Evolutionary conservation across 2,797 vertebrate genomes (phyloP).

Genomic region (Cynodonichthys magdalenae): DNA sequence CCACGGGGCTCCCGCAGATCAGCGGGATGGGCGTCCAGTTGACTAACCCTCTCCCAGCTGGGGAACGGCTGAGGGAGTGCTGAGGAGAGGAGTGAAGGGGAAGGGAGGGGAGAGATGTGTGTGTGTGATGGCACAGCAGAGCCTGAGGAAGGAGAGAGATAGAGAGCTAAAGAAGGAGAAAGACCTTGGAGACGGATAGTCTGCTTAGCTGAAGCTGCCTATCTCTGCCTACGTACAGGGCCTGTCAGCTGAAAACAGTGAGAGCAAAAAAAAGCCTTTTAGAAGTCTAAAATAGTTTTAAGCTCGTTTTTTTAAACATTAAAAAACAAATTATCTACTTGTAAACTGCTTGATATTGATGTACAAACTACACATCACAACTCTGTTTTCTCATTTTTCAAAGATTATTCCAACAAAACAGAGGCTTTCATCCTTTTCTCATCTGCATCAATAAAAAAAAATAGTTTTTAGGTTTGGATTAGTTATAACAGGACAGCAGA

Average conservation of each 20-base stretch:
- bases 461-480: conserved; percentile 66
- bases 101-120: conserved; percentile 50
- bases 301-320: background rate
- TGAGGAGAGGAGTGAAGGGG: conserved; percentile 51
- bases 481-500: conserved; percentile 66
- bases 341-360: background rate
- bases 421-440: conserved; percentile 35
- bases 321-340: background rate
- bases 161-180: conserved; percentile 33
- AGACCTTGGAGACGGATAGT: conserved; percentile 64
- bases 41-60: conserved; percentile 83
- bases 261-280: background rate
- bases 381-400: conserved; percentile 16
- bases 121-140: conserved; percentile 64
- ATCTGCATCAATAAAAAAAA: conserved; percentile 58
- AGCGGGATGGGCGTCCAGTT: conserved; percentile 84
- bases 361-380: too few relatives aligned
- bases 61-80: conserved; percentile 72
- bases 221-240: conserved; percentile 43
- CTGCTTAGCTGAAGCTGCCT: conserved; percentile 66
- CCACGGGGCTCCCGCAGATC: conserved; percentile 82
- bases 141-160: conserved; percentile 54
- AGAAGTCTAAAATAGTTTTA: conserved; percentile 5
- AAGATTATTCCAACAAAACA: conserved; percentile 2
- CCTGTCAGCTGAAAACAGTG: conserved; percentile 7